Evolutionary conservation across 1,140 invertebrate genomes (phyloP).

Genomic region (Popillia japonica): DNA sequence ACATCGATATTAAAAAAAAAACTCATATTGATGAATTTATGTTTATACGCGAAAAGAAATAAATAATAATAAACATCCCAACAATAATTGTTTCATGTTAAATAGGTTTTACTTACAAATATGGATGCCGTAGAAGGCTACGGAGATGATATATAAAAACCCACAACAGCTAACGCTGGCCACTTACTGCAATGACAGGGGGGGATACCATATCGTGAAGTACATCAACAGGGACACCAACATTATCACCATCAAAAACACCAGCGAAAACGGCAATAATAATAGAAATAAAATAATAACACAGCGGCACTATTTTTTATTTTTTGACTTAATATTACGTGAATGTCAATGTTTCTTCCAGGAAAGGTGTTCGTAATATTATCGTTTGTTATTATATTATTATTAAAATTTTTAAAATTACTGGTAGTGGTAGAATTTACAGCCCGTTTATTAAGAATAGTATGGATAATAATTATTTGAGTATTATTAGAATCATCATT

Average conservation of each 20-base stretch:
- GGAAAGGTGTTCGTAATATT: background rate
- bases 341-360: background rate
- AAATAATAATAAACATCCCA: too few relatives aligned
- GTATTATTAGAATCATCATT: constrained; percentile 11
- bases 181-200: background rate
- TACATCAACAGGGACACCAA: background rate
- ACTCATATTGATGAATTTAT: too few relatives aligned
- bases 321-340: background rate
- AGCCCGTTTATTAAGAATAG: background rate
- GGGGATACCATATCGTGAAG: background rate
- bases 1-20: too few relatives aligned
- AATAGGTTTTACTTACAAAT: constrained; percentile 53
- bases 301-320: too few relatives aligned
- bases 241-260: background rate
- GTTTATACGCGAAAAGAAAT: too few relatives aligned
- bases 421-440: constrained; percentile 13
- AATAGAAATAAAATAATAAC: too few relatives aligned
- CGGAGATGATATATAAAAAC: background rate
- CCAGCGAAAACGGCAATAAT: background rate
- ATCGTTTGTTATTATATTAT: background rate
- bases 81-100: background rate
- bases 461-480: background rate
- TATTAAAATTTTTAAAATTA: constrained; percentile 11
- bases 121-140: constrained; percentile 50
- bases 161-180: constrained; percentile 1